A percentile compares a stretch with the other conserved stretches of the same genome.
phyloP scores from a whole-genome alignment of 1,140 invertebrate species.

The Formica selysi region DNA sequence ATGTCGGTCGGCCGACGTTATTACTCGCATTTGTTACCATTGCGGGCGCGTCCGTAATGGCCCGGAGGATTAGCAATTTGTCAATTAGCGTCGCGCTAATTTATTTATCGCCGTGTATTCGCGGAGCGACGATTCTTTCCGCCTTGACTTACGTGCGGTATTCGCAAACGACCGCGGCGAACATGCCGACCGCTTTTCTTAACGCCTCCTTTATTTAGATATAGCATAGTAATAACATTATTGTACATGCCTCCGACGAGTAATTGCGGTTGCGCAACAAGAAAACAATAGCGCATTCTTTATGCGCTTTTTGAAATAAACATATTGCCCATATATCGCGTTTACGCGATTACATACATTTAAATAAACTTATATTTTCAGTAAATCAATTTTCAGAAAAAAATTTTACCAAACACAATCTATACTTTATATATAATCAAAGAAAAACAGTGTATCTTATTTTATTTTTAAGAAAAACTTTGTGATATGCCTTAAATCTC shows the following conservation, averaged over 20 bases:
- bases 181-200: conserved; percentile 20
- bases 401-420: not conserved
- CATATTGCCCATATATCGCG: not conserved
- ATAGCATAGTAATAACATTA: conserved; percentile 64
- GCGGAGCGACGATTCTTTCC: conserved; percentile 40
- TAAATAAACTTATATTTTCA: not conserved
- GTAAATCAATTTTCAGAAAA: conserved; percentile 1
- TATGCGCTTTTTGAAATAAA: not conserved
- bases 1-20: conserved; percentile 66
- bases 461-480: conserved; percentile 9
- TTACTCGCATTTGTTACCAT: conserved; percentile 75
- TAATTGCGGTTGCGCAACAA: conserved; percentile 31
- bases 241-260: conserved; percentile 14
- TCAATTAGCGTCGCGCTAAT: conserved; percentile 74
- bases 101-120: conserved; percentile 69
- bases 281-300: not conserved
- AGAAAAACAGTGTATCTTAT: not conserved
- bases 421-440: not conserved
- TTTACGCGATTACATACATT: not conserved
- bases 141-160: conserved; percentile 24
- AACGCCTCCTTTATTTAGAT: conserved; percentile 68
- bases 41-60: conserved; percentile 52
- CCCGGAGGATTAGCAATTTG: conserved; percentile 73
- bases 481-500: not conserved
- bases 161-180: conserved; percentile 32